Base-by-base conservation (phyloP, 2,797 vertebrate species). In the Alcedo quadribrachys region DNA sequence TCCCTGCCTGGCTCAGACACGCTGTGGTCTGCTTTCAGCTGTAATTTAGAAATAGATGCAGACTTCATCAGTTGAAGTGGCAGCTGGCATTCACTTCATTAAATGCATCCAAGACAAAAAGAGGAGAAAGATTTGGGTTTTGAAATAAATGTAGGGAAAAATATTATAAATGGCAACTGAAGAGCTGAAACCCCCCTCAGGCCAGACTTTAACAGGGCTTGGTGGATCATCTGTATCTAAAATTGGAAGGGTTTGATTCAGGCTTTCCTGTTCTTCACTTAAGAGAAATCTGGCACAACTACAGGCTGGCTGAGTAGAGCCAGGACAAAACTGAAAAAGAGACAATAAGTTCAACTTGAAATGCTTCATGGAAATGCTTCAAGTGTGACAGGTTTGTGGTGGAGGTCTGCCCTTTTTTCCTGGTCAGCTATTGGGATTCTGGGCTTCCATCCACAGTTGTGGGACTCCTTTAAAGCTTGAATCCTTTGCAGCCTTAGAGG, bases 281-380 rank as follows among this genome's bases (percentile, higher is more conserved):
- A 78, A 78, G 21, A 69, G 66, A 91, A 94, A 78, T 54, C 62
- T 91, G 92, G 85, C 74, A 81, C 37, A 22, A n/a, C 35, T 85
- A 43, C 53, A 73, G 51, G 53, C 17, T 24, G 50, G 45, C 54
- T 51, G 55, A 92, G 46, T 19, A 83, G 62, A 81, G n/a, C 58
- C 76, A 89, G 58, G 69, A 91, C 35, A 63, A 91, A 89, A 86
- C 18, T 60, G 51, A 86, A 50, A 79, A 85, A 48, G 12, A 12
- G 37, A 48, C 2, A 1, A 66, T 67, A 83, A 81, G 46, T 91
- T 87, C 58, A 79, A 76, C 51, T 30, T 67, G 63, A 95, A 93
- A 81, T 76, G n/a, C 40, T 87, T 91, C 12, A 17, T 53, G 48
- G 65, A 92, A 89, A 67, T 46, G 9, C 73, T 91, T 87, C 70